These are phyloP conservation scores for Cheilosia pagana DNA, from an alignment of 2,888 invertebrate species.

Conservation along the genomic window DNA sequence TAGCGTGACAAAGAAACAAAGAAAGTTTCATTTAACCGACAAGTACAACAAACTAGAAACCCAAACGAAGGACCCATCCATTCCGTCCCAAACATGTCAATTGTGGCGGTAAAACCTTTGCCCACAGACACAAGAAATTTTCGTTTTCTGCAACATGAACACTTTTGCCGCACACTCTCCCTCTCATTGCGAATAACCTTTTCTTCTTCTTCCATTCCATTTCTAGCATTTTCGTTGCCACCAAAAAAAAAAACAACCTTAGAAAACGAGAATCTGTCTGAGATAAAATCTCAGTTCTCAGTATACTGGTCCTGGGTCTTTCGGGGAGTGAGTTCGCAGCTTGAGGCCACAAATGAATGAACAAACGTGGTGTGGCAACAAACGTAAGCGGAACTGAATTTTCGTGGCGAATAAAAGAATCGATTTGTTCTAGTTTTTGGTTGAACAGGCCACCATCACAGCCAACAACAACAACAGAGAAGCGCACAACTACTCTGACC, in stretches of 20 bases:
- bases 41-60: slow-evolving; percentile 20
- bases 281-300: slow-evolving; percentile 54
- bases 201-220: slow-evolving; percentile 25
- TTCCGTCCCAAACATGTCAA: slow-evolving; percentile 57
- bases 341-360: slow-evolving; percentile 46
- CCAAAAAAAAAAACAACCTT: slow-evolving; percentile 15
- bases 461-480: slow-evolving; percentile 29
- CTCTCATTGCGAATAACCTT: slow-evolving; percentile 29
- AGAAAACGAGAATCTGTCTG: slow-evolving; percentile 27
- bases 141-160: slow-evolving; percentile 61
- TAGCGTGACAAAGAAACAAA: slow-evolving; percentile 41
- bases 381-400: slow-evolving; percentile 53
- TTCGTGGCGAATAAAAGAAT: slow-evolving; percentile 60
- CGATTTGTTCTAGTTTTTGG: slow-evolving; percentile 64
- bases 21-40: not conserved
- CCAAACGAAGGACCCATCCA: slow-evolving; percentile 30
- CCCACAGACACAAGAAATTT: slow-evolving; percentile 44
- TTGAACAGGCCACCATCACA: not conserved
- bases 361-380: slow-evolving; percentile 25
- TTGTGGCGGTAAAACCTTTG: slow-evolving; percentile 65
- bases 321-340: not conserved
- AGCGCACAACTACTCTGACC: slow-evolving; percentile 36
- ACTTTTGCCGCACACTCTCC: slow-evolving; percentile 22
- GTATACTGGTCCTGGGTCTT: slow-evolving; percentile 10
- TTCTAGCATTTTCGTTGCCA: slow-evolving; percentile 18